These are phyloP conservation scores for Gobio occitaniae DNA, from an alignment of 2,797 vertebrate genomes.

Conservation along the genomic window DNA sequence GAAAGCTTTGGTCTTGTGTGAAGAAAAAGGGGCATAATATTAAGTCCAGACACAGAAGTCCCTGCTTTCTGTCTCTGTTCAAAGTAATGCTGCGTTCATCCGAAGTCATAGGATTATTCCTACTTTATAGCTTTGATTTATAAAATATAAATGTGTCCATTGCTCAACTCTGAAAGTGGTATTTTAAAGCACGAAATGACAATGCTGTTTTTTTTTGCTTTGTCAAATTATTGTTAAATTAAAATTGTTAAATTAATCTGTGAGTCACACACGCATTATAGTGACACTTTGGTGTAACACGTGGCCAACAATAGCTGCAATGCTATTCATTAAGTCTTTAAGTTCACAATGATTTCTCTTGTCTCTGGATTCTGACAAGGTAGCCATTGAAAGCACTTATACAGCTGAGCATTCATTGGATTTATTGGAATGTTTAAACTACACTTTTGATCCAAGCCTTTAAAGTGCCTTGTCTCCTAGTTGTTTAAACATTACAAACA, in stretches of 20 bases:
- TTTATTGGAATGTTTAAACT: constrained; percentile 6
- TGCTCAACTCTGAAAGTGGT: neutral
- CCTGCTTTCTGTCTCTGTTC: neutral
- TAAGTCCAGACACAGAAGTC: neutral
- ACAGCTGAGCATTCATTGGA: neutral
- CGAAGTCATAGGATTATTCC: neutral
- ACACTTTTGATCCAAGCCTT: constrained; percentile 1
- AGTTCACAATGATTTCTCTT: neutral
- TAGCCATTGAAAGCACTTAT: neutral
- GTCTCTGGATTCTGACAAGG: constrained; percentile 1
- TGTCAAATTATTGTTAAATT: neutral
- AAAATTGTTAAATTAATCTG: too few relatives aligned
- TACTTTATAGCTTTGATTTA: neutral
- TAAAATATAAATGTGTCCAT: neutral
- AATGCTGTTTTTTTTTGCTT: neutral
- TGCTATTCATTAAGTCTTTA: neutral
- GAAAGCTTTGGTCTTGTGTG: neutral
- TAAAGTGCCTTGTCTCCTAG: constrained; percentile 2
- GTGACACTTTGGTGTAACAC: neutral
- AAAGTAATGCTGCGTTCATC: neutral
- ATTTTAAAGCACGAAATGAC: neutral
- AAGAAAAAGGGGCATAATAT: neutral
- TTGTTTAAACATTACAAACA: constrained; percentile 19
- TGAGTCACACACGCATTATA: too few relatives aligned
- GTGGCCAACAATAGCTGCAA: neutral